A percentile compares a stretch with the other conserved stretches of the same genome.
These are phyloP conservation scores for Butorides virescens DNA, from an alignment of 2,113 vertebrate species.

Conservation along the genomic window DNA sequence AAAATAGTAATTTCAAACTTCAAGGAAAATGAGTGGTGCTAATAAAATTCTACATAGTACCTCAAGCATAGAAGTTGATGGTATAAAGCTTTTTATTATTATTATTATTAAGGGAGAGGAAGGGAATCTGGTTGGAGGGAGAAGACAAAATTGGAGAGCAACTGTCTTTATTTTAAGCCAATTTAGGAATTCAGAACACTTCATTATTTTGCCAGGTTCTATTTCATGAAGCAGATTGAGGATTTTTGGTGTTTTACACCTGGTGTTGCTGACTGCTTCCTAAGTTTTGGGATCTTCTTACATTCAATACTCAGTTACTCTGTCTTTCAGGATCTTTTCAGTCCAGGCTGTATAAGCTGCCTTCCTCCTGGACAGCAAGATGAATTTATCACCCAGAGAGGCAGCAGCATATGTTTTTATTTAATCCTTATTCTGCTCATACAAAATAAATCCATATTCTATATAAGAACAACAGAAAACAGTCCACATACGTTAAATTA, in stretches of 20 bases:
- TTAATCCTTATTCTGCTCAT: not conserved
- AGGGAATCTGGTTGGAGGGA: not conserved
- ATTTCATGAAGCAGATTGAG: slow-evolving; percentile 14
- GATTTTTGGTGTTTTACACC: slow-evolving; percentile 20
- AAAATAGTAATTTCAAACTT: not conserved
- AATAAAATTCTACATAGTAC: not conserved
- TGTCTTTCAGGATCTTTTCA: slow-evolving; percentile 33
- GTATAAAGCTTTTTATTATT: not conserved
- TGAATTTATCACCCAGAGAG: slow-evolving; percentile 36
- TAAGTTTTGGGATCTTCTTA: slow-evolving; percentile 37
- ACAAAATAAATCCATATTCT: slow-evolving; percentile 21
- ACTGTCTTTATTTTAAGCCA: not conserved
- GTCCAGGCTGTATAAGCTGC: not conserved
- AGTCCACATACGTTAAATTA: not conserved
- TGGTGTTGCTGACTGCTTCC: not conserved
- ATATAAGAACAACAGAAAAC: not conserved
- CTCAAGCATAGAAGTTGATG: not conserved
- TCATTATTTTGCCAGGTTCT: not conserved
- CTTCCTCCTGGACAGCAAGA: slow-evolving; percentile 6
- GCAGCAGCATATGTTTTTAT: slow-evolving; percentile 14
- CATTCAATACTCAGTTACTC: not conserved
- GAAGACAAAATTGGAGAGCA: not conserved
- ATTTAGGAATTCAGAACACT: slow-evolving; percentile 12
- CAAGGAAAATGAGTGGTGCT: not conserved
- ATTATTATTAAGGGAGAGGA: not conserved